Percentiles rank a stretch among this genome's conserved stretches.
Conservation (phyloP, 2,888 invertebrate species). For the Pristionchus fissidentatus region DNA sequence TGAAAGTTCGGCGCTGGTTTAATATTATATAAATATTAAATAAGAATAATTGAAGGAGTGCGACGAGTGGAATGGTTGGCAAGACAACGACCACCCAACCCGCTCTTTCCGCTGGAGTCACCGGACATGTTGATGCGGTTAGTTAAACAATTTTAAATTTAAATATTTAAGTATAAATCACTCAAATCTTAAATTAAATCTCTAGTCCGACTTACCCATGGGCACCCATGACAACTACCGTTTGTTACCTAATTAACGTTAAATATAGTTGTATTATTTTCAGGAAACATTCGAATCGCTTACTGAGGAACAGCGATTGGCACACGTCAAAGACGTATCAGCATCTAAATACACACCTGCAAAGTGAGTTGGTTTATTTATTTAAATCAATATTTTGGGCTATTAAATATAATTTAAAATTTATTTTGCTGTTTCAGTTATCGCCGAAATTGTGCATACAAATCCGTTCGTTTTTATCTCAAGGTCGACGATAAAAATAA, state of each 20-base stretch:
- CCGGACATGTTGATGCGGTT: constrained; percentile 58
- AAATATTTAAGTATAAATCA: background rate
- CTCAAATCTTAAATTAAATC: background rate
- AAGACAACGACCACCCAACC: constrained; percentile 48
- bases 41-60: constrained; percentile 52
- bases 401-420: background rate
- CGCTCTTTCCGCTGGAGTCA: constrained; percentile 49
- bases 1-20: background rate
- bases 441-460: too few species aligned
- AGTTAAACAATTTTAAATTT: constrained; percentile 29
- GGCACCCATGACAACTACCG: background rate
- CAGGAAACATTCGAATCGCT: constrained; percentile 82
- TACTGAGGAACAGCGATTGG: constrained; percentile 96
- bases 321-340: constrained; percentile 96
- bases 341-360: constrained; percentile 96
- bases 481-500: too few species aligned
- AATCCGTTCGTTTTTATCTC: too few species aligned
- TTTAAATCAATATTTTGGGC: background rate
- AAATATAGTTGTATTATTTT: constrained; percentile 47
- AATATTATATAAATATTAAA: background rate
- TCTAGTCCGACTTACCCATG: background rate
- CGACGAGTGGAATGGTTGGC: constrained; percentile 61
- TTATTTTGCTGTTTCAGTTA: background rate
- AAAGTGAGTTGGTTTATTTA: constrained; percentile 83
- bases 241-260: background rate